A percentile compares a stretch with the other conserved stretches of the same genome.
Evolutionary conservation across 2,113 vertebrate genomes (phyloP).

Genomic region (Oreamnos americanus): DNA sequence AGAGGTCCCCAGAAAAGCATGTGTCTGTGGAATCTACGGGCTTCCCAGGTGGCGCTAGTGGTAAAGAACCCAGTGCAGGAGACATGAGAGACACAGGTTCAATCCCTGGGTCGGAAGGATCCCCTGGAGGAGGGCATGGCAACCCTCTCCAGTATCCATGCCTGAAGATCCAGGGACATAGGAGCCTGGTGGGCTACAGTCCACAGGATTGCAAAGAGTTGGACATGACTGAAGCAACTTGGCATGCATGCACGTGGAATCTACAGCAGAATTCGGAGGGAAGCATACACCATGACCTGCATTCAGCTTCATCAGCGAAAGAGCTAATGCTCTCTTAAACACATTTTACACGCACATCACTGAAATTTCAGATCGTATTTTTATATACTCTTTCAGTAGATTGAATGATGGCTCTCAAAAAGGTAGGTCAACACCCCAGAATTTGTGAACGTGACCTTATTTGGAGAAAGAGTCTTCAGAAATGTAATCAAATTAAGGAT

Average conservation of each 20-base stretch:
- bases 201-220: not conserved
- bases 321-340: not conserved
- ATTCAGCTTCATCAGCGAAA: not conserved
- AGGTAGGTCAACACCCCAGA: not conserved
- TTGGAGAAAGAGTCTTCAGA: not conserved
- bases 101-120: not conserved
- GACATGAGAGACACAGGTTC: not conserved
- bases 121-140: not conserved
- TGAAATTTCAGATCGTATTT: not conserved
- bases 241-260: not conserved
- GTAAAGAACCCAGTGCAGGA: not conserved
- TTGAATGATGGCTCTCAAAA: not conserved
- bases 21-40: rapidly evolving
- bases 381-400: not conserved
- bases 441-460: not conserved
- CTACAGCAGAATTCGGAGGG: not conserved
- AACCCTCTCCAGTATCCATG: not conserved
- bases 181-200: not conserved
- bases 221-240: not conserved
- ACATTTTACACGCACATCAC: not conserved
- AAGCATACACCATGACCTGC: not conserved
- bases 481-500: not conserved
- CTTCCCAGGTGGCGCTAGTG: not conserved
- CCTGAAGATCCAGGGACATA: not conserved
- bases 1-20: not conserved